Evolutionary conservation across 2,888 invertebrate genomes (phyloP).

Genomic region (Pristionchus fissidentatus): DNA sequence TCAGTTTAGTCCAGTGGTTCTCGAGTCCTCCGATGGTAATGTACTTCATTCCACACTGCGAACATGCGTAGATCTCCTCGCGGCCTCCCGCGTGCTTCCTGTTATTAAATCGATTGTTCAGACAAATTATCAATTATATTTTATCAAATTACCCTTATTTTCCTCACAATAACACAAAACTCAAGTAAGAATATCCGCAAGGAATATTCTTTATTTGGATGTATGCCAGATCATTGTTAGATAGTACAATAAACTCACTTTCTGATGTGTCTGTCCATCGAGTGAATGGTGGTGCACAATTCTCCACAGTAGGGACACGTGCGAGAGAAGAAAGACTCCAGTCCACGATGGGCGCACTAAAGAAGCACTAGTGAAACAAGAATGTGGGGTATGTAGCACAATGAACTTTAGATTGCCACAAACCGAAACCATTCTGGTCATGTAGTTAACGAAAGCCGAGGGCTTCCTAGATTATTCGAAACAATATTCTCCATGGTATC

Average conservation of each 20-base stretch:
- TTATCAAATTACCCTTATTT: neutral
- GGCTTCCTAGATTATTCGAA: too few species aligned
- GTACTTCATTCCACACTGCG: neutral
- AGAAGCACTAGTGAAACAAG: too few species aligned
- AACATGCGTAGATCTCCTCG: constrained; percentile 33
- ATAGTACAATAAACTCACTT: neutral
- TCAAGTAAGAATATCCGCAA: neutral
- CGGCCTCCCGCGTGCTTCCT: constrained; percentile 6
- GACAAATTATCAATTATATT: neutral
- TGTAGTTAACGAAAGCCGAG: too few species aligned
- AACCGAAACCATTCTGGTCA: too few species aligned
- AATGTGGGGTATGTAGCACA: too few species aligned
- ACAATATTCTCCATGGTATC: too few species aligned
- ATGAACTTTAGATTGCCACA: too few species aligned
- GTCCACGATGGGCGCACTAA: neutral
- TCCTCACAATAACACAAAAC: neutral
- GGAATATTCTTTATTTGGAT: neutral
- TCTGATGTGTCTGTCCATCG: constrained; percentile 21
- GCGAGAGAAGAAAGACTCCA: neutral
- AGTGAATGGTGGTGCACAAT: neutral
- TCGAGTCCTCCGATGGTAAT: constrained; percentile 39
- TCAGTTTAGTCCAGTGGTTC: constrained; percentile 41
- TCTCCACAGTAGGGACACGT: constrained; percentile 27
- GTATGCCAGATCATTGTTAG: neutral
- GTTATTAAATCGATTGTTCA: neutral